Percentiles rank a stretch among this genome's conserved stretches.
Evolutionary conservation across 2,888 invertebrate species (phyloP).

Genomic region (Automeris io): DNA sequence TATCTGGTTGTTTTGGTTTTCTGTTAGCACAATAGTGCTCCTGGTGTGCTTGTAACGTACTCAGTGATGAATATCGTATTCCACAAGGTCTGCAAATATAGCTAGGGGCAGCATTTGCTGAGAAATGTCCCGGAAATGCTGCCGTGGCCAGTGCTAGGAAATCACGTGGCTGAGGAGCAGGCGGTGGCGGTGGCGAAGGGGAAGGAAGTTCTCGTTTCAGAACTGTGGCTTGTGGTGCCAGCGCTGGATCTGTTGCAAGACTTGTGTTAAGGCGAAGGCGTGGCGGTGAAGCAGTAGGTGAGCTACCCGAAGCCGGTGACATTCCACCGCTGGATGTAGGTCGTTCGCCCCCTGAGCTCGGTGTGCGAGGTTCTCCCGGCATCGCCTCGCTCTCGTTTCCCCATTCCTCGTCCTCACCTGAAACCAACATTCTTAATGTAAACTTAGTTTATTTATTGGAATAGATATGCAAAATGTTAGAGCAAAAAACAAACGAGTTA

Average conservation of each 20-base stretch:
- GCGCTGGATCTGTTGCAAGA: constrained; percentile 89
- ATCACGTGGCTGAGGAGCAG: constrained; percentile 57
- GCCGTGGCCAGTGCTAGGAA: constrained; percentile 71
- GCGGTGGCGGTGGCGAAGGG: constrained; percentile 67
- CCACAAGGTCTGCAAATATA: constrained; percentile 88
- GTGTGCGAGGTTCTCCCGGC: constrained; percentile 72
- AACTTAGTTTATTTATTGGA: constrained; percentile 21
- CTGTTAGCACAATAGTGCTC: constrained; percentile 96
- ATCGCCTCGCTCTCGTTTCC: constrained; percentile 78
- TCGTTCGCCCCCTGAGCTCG: constrained; percentile 64
- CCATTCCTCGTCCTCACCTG: constrained; percentile 83
- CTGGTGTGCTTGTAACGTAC: constrained; percentile 96
- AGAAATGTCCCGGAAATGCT: constrained; percentile 44
- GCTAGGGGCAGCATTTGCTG: constrained; percentile 42
- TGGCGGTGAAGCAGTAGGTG: constrained; percentile 72
- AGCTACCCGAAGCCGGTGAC: constrained; percentile 48
- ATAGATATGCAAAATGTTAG: constrained; percentile 28
- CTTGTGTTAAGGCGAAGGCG: constrained; percentile 86
- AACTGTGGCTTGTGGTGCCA: constrained; percentile 81
- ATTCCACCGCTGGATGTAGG: constrained; percentile 55
- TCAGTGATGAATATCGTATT: constrained; percentile 94
- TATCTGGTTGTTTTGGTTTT: constrained; percentile 67
- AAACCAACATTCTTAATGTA: constrained; percentile 30
- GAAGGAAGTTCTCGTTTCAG: constrained; percentile 64
- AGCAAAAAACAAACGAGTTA: constrained; percentile 40